phyloP scores from a whole-genome alignment of 64 coral and sea anemone genomes.

The Cladopsammia gracilis region DNA sequence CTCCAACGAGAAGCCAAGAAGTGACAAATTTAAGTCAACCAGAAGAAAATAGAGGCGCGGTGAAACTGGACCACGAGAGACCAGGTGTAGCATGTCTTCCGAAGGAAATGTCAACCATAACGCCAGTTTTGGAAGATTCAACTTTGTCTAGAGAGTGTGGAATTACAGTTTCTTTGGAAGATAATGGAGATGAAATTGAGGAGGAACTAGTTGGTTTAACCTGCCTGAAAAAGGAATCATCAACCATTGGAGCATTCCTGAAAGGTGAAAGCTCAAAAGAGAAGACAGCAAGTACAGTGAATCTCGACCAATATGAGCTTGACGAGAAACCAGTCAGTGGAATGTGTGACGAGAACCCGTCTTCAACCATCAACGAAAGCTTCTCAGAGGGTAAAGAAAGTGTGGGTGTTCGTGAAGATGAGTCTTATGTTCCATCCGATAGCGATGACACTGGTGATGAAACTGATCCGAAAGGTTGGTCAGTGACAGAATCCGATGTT shows the following conservation, averaged over 20 bases:
- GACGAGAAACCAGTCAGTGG: not conserved
- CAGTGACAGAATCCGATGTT: not conserved
- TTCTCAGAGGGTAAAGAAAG: not conserved
- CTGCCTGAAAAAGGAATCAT: not conserved
- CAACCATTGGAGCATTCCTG: not conserved
- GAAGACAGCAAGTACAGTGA: not conserved
- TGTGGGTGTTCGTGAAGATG: not conserved
- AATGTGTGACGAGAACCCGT: not conserved
- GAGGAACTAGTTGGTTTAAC: not conserved
- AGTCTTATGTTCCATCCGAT: no score
- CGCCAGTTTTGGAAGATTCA: not conserved
- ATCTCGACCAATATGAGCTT: not conserved
- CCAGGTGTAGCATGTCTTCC: not conserved
- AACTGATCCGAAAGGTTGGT: not conserved
- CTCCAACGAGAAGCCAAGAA: not conserved
- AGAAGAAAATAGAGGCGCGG: not conserved
- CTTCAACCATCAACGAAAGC: not conserved
- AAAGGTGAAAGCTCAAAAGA: not conserved
- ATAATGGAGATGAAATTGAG: not conserved
- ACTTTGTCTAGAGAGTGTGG: not conserved
- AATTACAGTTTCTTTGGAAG: not conserved
- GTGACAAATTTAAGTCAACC: not conserved
- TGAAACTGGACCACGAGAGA: not conserved
- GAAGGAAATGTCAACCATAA: not conserved
- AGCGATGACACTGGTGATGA: not conserved